Evolutionary conservation across 64 coral and sea anemone species (phyloP).

Genomic region (Trachythela sp.): DNA sequence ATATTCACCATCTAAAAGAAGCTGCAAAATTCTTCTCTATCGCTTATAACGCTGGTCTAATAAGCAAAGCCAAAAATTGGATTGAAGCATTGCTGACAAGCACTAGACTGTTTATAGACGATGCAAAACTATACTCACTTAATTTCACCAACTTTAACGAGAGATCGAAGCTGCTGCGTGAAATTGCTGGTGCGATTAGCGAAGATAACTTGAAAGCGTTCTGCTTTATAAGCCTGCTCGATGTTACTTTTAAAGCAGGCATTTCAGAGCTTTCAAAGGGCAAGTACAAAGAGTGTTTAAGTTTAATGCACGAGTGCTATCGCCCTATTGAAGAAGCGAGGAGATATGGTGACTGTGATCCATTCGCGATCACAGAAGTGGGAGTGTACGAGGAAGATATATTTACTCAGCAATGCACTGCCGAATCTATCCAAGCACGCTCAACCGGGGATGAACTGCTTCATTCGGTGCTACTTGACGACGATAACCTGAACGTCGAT

Average conservation of each 20-base stretch:
- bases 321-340: background rate
- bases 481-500: conserved; percentile 3
- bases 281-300: background rate
- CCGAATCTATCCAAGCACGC: background rate
- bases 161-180: background rate
- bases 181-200: background rate
- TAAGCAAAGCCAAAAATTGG: background rate
- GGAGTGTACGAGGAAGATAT: background rate
- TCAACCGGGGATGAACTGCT: background rate
- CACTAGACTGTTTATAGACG: background rate
- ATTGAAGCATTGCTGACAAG: background rate
- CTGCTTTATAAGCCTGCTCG: background rate
- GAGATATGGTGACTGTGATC: background rate
- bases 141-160: background rate
- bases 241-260: background rate
- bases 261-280: background rate
- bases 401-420: background rate
- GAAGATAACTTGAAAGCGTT: background rate
- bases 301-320: background rate
- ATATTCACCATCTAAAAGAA: background rate
- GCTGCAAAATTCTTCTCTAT: background rate
- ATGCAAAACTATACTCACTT: background rate
- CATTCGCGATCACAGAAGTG: background rate
- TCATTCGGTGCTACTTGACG: background rate
- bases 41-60: background rate